Evolutionary conservation across 2,113 vertebrate genomes (phyloP), one percentile per base, ranked within the genome.

Genomic region (Corydoras sp.): DNA sequence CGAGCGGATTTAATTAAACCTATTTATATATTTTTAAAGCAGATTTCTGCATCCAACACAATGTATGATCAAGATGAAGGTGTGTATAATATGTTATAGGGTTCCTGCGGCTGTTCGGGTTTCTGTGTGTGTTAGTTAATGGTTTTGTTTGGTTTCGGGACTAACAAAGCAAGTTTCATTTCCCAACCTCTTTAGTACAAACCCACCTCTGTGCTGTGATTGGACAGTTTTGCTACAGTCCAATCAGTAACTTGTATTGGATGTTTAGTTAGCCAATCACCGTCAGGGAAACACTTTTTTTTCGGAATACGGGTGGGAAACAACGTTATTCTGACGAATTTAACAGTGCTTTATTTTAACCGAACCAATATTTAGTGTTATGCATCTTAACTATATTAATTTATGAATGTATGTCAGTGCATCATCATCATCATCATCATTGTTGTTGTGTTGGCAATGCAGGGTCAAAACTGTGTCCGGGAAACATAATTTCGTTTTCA

Each of bases 61-160:
- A 91, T 91, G 89, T 91, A 89, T 78, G 89, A 91, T n/a, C 89
- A 88, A 80, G 89, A 91, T 50, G 89, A 91, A 85, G 89, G 89
- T 91, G 49, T 81, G 84, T 70, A 54, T 53, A 29, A 15, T 2
- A 1, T 2, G 11, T 2, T 15, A 15, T 10, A 14, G 12, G 30
- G 0, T 13, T 15, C n/a, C 3, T 58, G 0, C 35, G n/a, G 7
- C 9, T 13, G 3, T 12, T 12, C 10, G n/a, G 58, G 3, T 49
- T 51, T 14, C 11, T 24, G 2, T 9, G 12, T n/a, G 5, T 62
- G 51, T 8, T 4, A 13, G n/a, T 15, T 31, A 15, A 4, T 68
- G 18, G 18, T 64, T 58, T 68, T 11, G 0, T 4, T 8, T 43
- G 24, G 60, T 15, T 63, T 68, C 43, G 56, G 9, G 50, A 53